Evolutionary conservation across 2,113 vertebrate genomes (phyloP).

Genomic region (Sebastes fasciatus): DNA sequence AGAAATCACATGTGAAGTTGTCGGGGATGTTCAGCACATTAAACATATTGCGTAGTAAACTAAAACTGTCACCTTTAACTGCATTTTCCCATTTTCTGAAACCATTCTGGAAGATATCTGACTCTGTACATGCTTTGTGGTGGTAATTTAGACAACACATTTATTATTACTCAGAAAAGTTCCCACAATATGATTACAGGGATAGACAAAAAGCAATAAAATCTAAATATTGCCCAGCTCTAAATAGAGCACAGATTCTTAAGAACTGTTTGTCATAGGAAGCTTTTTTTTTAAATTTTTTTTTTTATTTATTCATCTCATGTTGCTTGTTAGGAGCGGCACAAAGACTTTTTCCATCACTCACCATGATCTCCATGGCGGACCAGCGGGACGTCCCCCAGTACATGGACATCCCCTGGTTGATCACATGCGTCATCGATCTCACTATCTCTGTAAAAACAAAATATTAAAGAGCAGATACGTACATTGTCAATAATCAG

Average conservation of each 20-base stretch:
- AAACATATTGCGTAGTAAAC: not conserved
- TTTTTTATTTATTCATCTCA: not conserved
- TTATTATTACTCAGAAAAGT: not conserved
- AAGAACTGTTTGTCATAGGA: not conserved
- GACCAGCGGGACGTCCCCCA: constrained; percentile 98
- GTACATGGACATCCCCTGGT: constrained; percentile 98
- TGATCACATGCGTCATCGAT: constrained; percentile 96
- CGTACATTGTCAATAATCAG: constrained; percentile 31
- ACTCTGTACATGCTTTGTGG: not conserved
- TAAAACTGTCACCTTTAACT: not conserved
- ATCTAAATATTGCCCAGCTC: not conserved
- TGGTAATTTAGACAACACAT: not conserved
- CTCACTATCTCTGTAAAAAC: constrained; percentile 91
- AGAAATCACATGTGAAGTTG: not conserved
- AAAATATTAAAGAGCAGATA: constrained; percentile 29
- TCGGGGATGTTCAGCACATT: not conserved
- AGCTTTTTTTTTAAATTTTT: not conserved
- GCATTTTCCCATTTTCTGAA: not conserved
- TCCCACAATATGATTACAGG: not conserved
- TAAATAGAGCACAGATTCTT: not conserved
- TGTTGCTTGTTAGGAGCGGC: not conserved
- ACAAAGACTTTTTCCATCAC: constrained; percentile 17
- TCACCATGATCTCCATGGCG: constrained; percentile 98
- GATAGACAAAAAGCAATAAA: not conserved
- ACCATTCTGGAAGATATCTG: not conserved